These are phyloP conservation scores for Drosophila kepulauana DNA, from an alignment of 1,140 invertebrate genomes.

Conservation along the genomic window DNA sequence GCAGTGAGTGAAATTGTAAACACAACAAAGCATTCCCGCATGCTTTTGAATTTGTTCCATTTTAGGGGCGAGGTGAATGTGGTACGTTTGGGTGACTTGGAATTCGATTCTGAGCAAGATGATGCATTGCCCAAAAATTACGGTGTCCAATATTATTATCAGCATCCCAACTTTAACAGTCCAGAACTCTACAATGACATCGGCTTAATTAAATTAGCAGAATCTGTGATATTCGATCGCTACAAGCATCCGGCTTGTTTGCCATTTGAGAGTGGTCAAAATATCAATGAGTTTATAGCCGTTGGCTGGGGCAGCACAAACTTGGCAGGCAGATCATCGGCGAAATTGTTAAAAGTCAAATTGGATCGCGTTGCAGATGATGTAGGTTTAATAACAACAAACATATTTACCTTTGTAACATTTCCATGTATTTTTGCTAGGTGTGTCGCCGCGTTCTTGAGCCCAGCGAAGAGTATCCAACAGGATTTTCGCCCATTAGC, in stretches of 20 bases:
- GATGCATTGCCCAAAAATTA: constrained; percentile 73
- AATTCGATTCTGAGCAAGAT: constrained; percentile 58
- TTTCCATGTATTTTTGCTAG: constrained; percentile 9
- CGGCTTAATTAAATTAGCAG: constrained; percentile 59
- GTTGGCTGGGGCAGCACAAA: constrained; percentile 70
- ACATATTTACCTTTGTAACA: too few species aligned
- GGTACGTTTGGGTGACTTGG: constrained; percentile 75
- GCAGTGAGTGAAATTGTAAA: constrained; percentile 45
- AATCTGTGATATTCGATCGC: constrained; percentile 59
- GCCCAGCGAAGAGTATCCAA: constrained; percentile 73
- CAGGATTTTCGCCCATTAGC: constrained; percentile 85
- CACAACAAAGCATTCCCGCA: neutral
- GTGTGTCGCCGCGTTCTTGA: constrained; percentile 72
- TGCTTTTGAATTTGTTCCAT: neutral
- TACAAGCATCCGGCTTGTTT: constrained; percentile 81
- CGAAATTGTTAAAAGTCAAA: constrained; percentile 86
- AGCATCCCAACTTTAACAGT: constrained; percentile 63
- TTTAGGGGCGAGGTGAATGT: constrained; percentile 65
- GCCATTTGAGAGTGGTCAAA: constrained; percentile 53
- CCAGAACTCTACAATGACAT: constrained; percentile 75
- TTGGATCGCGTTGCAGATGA: constrained; percentile 68
- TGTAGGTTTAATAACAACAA: constrained; percentile 12
- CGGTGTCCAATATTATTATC: constrained; percentile 39
- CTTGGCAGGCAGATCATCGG: constrained; percentile 44
- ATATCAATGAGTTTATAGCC: constrained; percentile 54